A percentile compares a stretch with the other conserved stretches of the same genome.
Evolutionary conservation across 2,113 vertebrate genomes (phyloP).

Genomic region (Smithornis capensis): DNA sequence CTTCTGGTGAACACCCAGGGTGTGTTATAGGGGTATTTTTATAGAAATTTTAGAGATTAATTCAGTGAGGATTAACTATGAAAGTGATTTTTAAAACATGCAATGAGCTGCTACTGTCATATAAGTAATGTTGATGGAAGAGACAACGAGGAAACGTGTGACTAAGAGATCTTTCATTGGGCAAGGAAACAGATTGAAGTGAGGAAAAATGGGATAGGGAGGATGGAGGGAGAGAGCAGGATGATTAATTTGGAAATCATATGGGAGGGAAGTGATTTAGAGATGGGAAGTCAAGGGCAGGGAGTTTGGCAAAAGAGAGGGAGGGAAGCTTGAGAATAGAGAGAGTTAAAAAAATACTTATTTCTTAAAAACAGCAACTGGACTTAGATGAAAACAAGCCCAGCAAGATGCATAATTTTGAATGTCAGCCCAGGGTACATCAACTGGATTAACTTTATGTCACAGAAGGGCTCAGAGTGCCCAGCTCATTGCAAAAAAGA

Average conservation of each 20-base stretch:
- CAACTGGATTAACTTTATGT: background rate
- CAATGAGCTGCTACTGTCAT: background rate
- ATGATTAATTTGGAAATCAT: background rate
- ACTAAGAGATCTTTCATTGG: background rate
- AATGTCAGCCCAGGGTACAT: background rate
- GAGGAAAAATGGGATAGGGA: background rate
- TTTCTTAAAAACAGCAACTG: background rate
- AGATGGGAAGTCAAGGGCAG: background rate
- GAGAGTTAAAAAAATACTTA: accelerated
- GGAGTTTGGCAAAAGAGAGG: background rate
- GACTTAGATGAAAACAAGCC: background rate
- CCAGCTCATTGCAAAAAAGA: background rate
- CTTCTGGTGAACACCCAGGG: background rate
- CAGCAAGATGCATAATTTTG: background rate
- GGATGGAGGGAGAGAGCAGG: background rate
- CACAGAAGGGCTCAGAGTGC: background rate
- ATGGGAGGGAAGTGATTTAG: background rate
- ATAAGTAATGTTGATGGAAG: background rate
- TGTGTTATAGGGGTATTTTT: background rate
- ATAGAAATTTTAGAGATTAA: background rate
- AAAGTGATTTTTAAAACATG: background rate
- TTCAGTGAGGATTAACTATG: background rate
- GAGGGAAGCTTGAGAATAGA: background rate
- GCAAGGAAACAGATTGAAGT: background rate
- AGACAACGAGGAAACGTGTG: background rate